A percentile compares a stretch with the other conserved stretches of the same genome.
phyloP scores from a whole-genome alignment of 2,113 vertebrate genomes.

The Petroica traversi region DNA sequence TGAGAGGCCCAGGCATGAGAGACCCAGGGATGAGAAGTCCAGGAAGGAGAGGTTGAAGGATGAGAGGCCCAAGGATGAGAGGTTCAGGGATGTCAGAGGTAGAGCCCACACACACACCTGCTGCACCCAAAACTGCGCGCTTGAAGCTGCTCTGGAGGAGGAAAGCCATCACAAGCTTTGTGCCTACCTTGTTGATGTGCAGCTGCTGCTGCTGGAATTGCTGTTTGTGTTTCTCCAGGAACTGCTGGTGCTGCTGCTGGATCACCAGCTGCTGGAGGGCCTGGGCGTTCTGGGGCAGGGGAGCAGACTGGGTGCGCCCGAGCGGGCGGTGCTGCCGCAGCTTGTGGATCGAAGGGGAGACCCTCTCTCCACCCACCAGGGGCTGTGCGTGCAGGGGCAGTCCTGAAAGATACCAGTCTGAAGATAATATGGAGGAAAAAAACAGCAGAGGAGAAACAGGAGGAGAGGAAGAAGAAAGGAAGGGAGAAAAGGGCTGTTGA shows the following conservation, averaged over 20 bases:
- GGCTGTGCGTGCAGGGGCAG: constrained; percentile 85
- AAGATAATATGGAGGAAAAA: constrained; percentile 70
- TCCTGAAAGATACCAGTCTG: constrained; percentile 79
- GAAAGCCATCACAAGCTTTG: background rate
- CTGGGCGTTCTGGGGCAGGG: constrained; percentile 92
- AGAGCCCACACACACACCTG: background rate
- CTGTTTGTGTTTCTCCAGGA: constrained; percentile 98
- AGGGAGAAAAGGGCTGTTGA: constrained; percentile 62
- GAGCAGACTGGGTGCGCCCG: constrained; percentile 95
- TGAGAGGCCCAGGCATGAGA: too few relatives aligned
- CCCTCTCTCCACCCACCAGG: constrained; percentile 76
- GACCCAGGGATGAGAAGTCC: background rate
- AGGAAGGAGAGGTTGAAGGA: background rate
- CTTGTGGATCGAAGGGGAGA: constrained; percentile 90
- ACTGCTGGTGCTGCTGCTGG: constrained; percentile 99
- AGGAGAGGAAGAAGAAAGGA: constrained; percentile 60
- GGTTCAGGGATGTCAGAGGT: background rate
- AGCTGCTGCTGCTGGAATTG: constrained; percentile 97
- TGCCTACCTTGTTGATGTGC: constrained; percentile 91
- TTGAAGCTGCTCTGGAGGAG: background rate
- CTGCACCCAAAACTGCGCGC: accelerated
- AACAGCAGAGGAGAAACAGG: constrained; percentile 57
- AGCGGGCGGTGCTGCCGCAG: constrained; percentile 93
- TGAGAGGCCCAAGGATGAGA: background rate
- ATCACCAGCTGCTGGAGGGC: constrained; percentile 96